These are phyloP conservation scores for Chrysomallon squamiferum DNA, from an alignment of 1,140 invertebrate genomes.

Conservation along the genomic window DNA sequence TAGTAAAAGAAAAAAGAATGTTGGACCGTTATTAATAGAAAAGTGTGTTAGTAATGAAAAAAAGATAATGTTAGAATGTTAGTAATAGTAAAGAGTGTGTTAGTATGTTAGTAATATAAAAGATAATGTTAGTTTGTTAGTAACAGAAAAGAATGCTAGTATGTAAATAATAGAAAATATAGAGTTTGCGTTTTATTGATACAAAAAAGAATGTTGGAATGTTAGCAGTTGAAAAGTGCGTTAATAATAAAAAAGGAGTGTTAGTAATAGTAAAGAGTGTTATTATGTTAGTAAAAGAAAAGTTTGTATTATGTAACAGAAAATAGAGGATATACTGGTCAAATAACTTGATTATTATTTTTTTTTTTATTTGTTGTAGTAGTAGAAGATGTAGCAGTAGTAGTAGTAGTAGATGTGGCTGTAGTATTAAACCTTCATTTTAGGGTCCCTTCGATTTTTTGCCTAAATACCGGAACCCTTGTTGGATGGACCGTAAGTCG, in stretches of 20 bases:
- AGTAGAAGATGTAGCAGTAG: too few species aligned
- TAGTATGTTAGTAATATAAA: neutral
- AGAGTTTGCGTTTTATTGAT: too few species aligned
- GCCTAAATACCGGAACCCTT: constrained; percentile 40
- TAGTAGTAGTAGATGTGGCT: too few species aligned
- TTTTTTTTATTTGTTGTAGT: constrained; percentile 8
- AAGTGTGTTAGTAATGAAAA: too few species aligned
- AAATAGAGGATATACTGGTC: neutral
- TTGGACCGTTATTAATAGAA: too few species aligned
- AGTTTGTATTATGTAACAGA: neutral
- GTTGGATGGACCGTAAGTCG: constrained; percentile 36
- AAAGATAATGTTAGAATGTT: too few species aligned
- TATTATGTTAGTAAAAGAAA: neutral
- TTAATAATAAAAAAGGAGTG: too few species aligned
- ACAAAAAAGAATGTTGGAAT: neutral
- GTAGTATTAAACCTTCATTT: too few species aligned
- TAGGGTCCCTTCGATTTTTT: constrained; percentile 30
- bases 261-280: neutral
- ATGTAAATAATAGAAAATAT: too few species aligned
- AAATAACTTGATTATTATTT: neutral
- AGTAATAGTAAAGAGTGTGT: too few species aligned
- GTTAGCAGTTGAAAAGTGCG: neutral
- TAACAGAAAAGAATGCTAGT: neutral
- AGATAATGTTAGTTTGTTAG: neutral
- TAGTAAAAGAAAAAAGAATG: neutral